phyloP scores from a whole-genome alignment of 2,113 vertebrate species.

The Cnemophilus loriae region DNA sequence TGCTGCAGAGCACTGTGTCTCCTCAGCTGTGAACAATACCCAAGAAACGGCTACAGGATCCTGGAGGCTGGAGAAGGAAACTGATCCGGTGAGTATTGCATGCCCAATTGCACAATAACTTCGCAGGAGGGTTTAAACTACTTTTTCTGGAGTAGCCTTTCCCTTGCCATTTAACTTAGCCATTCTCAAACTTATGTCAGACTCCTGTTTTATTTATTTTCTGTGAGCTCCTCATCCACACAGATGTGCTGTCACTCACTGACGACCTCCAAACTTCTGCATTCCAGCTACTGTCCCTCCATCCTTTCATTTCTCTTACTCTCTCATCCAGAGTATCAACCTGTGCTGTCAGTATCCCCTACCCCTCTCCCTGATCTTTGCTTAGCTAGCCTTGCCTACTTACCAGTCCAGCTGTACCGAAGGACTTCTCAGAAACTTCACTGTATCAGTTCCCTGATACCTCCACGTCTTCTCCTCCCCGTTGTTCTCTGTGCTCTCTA shows the following conservation, averaged over 20 bases:
- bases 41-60: neutral
- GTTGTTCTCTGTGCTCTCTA: fast-evolving
- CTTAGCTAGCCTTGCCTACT: neutral
- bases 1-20: conserved; percentile 9
- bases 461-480: neutral
- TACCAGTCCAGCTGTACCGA: neutral
- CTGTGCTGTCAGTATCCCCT: neutral
- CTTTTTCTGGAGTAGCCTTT: neutral
- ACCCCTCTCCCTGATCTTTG: neutral
- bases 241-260: neutral
- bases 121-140: neutral
- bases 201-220: neutral
- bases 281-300: neutral
- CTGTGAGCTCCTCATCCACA: neutral
- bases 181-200: neutral
- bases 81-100: conserved; percentile 45
- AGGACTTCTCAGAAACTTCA: neutral
- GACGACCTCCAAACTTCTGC: neutral
- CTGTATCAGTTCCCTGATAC: neutral
- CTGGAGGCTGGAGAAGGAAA: conserved; percentile 29
- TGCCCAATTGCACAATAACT: conserved; percentile 30
- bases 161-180: neutral
- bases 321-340: neutral
- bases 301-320: neutral
- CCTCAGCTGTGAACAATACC: neutral